Conservation (phyloP, 2,888 invertebrate genomes). For the Amphipoea lucens region DNA sequence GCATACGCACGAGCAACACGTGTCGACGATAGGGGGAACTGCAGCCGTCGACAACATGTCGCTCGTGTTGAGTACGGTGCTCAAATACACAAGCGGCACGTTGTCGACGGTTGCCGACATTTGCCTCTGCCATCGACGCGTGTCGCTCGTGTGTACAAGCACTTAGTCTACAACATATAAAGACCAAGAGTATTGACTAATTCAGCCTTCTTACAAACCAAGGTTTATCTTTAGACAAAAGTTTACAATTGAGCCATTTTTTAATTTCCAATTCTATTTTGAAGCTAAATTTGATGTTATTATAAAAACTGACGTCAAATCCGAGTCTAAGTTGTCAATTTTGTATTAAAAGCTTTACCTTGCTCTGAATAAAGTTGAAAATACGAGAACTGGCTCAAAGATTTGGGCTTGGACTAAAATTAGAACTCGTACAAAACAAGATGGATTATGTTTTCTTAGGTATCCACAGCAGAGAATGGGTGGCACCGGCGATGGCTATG, state of each 20-base stretch:
- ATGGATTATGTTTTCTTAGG: slow-evolving; percentile 69
- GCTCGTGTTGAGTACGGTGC: too few relatives aligned
- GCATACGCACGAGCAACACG: neutral
- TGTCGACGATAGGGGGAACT: neutral
- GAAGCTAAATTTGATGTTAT: too few relatives aligned
- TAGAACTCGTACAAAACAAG: neutral
- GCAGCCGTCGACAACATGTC: neutral
- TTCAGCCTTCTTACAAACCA: neutral
- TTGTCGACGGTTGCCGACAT: neutral
- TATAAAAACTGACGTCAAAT: neutral
- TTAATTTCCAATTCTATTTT: neutral
- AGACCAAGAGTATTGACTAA: neutral
- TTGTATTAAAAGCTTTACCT: neutral
- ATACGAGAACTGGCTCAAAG: too few relatives aligned
- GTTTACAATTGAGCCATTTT: neutral
- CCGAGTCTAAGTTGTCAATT: neutral
- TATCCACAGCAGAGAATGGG: slow-evolving; percentile 92
- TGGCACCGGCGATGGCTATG: slow-evolving; percentile 90
- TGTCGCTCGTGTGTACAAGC: neutral
- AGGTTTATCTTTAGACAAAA: neutral
- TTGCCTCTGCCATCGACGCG: neutral
- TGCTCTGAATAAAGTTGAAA: neutral
- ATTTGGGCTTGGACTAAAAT: neutral
- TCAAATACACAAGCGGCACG: too few relatives aligned
- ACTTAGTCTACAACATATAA: too few relatives aligned